These are phyloP conservation scores for Meda fulgida DNA, from an alignment of 2,797 vertebrate species.

Conservation along the genomic window DNA sequence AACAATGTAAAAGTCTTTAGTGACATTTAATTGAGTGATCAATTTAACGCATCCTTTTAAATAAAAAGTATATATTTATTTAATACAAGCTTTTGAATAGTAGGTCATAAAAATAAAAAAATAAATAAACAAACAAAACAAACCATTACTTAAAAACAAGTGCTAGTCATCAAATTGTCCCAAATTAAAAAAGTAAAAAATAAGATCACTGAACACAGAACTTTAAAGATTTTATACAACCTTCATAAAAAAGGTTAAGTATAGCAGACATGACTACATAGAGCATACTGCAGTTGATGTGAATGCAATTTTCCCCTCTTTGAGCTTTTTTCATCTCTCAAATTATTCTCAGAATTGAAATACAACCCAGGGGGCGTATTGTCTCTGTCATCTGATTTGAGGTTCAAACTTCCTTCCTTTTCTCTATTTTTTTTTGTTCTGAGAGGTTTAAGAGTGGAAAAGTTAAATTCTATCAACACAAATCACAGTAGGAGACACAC, in stretches of 20 bases:
- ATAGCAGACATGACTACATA: not conserved
- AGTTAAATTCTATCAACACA: slow-evolving; percentile 64
- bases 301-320: not conserved
- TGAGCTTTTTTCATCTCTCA: not conserved
- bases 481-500: slow-evolving; percentile 57
- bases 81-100: not conserved
- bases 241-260: not conserved
- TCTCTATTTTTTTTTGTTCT: slow-evolving; percentile 20
- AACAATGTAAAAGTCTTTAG: not conserved
- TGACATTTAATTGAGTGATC: too few species aligned
- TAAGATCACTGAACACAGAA: not conserved
- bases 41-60: not conserved
- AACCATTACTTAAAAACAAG: not conserved
- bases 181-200: not conserved
- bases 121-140: too few species aligned
- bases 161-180: not conserved
- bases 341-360: slow-evolving; percentile 45
- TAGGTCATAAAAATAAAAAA: too few species aligned
- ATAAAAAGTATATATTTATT: too few species aligned
- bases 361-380: slow-evolving; percentile 50
- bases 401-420: slow-evolving; percentile 56
- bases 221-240: not conserved
- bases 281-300: slow-evolving; percentile 1
- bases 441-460: slow-evolving; percentile 58
- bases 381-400: slow-evolving; percentile 52